phyloP scores from a whole-genome alignment of 2,888 invertebrate genomes.

The Sabatieria punctata region DNA sequence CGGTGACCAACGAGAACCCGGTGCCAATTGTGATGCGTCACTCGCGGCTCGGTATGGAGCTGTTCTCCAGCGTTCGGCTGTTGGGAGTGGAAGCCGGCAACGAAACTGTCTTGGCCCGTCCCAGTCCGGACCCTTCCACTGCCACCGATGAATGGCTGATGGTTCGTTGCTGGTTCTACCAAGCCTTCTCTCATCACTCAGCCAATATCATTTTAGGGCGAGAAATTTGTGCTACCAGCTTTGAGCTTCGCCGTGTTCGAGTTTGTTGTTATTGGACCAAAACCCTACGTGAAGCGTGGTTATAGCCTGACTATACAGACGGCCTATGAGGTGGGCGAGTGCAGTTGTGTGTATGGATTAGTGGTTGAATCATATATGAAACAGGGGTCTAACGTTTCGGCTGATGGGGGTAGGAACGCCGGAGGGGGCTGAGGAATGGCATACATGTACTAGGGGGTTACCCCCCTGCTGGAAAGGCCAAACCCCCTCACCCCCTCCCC shows the following conservation, averaged over 20 bases:
- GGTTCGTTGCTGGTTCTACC: no score
- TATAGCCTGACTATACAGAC: constrained; percentile 35
- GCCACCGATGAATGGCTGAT: no score
- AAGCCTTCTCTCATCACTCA: no score
- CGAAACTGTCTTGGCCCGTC: constrained; percentile 29
- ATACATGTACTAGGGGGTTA: no score
- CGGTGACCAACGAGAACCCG: constrained; percentile 56
- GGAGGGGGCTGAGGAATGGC: no score
- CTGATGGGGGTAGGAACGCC: no score
- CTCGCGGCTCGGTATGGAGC: constrained; percentile 14
- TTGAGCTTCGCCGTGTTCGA: constrained; percentile 48
- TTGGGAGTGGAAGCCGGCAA: constrained; percentile 34
- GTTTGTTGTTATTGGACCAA: constrained; percentile 50
- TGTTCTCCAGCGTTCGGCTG: constrained; percentile 24
- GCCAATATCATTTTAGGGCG: no score
- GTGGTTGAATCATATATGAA: no score
- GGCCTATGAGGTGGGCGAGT: constrained; percentile 32
- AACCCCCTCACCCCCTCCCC: no score
- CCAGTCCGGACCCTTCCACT: no score
- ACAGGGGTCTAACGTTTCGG: no score
- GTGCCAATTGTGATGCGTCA: constrained; percentile 46
- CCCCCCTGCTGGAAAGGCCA: no score
- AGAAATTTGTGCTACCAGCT: constrained; percentile 19
- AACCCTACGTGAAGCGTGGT: constrained; percentile 27
- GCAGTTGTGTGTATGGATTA: background rate